Evolutionary conservation across 2,797 vertebrate genomes (phyloP), one percentile per base, ranked within the genome.

Genomic region (Otus scops): DNA sequence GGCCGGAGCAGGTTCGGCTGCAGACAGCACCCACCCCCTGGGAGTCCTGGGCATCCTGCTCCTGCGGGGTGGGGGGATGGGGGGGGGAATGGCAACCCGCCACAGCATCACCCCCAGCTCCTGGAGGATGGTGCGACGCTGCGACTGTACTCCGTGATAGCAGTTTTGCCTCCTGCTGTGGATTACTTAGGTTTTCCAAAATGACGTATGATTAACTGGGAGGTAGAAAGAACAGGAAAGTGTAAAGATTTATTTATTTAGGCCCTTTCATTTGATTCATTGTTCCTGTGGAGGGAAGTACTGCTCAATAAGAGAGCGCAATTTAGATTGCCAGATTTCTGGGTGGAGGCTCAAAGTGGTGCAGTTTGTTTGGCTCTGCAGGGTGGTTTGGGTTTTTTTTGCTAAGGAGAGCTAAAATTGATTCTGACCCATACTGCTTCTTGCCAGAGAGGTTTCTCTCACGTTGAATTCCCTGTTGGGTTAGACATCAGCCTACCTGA

Each of bases 181-280:
- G 47, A 74, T 53, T 67, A 71, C 90, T 92, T 63, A 26, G n/a
- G 80, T 82, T 93, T 96, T 85, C 86, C 81, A 76, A 91, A 89
- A 56, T 96, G 93, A 92, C 67, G 63, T 95, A 94, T 50, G 91
- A 91, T 91, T 87, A 94, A 92, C 11, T 74, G 88, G 95, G 81
- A 96, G 88, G 94, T 53, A 92, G 86, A 95, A 96, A 96, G 95
- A 97, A 97, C 91, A 96, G 92, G 95, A 88, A 97, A 97, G 92
- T 95, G 95, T 96, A 97, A 96, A 96, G 96, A 96, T 91, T 96
- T 97, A 96, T 97, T 97, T 96, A 85, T 76, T 94, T 91, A 88
- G 69, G 87, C 76, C 51, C 47, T 85, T 88, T 85, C 34, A 7
- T 93, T 97, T 95, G 93, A 96, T 97, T 97, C 95, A 93, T 85